Base-by-base conservation (phyloP, 2,797 vertebrate genomes). In the Sebastiscus albofasciatus region DNA sequence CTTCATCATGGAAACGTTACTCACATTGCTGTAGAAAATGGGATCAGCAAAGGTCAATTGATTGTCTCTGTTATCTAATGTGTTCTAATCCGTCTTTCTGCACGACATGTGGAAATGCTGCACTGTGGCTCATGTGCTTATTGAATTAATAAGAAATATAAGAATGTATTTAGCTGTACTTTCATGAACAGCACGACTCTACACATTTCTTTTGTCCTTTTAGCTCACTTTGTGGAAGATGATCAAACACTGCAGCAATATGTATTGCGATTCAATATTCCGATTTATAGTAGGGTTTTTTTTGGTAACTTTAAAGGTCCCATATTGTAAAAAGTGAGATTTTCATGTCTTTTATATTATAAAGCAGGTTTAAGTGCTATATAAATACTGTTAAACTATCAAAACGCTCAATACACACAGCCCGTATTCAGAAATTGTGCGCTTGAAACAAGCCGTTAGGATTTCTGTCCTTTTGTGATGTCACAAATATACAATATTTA, bases 1-100 rank as follows among this genome's bases (percentile, higher is more conserved):
- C 68, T 58, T 55, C 27, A 8, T 77, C 46, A 24, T 14, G 22
- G 52, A 77, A 85, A 78, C 27, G 77, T 83, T 58, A 8, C 39
- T 24, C 8, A 36, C 59, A 24, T 59, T 58, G 52, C 72, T 60
- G 64, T 12, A 36, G 71, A 67, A 74, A 87, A 80, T 31, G 54
- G 72, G 69, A 73, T 64, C 56, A 56, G 67, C n/a, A 83, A 75
- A 91, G 81, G 85, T 90, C 82, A 85, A 86, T 61, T 59, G 76
- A 88, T 91, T 83, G 33, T 58, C 54, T 66, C 65, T 67, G 69
- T 86, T 83, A 76, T 77, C 71, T 75, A 77, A 74, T 58, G 42
- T 1, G 46, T 58, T 80, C 39, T 81, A 77, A 88, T 82, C 71
- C 18, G 4, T 69, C 33, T 54, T 54, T 31, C 55, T 59, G 59